These are phyloP conservation scores for Brotula barbata DNA, from an alignment of 2,797 vertebrate genomes.

Conservation along the genomic window DNA sequence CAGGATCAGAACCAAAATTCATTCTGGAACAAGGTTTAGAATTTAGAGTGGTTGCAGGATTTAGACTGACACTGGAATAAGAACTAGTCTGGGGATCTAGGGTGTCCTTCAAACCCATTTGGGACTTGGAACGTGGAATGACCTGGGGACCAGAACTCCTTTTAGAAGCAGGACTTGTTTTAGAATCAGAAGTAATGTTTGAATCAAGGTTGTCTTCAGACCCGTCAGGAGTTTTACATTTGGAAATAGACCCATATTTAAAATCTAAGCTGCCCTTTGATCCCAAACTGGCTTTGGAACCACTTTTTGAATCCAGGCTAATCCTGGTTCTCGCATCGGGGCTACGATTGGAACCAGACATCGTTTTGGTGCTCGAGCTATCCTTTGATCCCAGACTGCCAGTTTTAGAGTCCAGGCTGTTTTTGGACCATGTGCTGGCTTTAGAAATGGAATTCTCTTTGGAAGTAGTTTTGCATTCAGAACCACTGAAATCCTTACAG, in stretches of 20 bases:
- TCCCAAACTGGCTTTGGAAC: slow-evolving; percentile 47
- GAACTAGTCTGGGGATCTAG: neutral
- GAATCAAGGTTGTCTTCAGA: slow-evolving; percentile 28
- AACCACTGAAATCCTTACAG: slow-evolving; percentile 30
- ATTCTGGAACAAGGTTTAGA: neutral
- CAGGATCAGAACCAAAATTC: neutral
- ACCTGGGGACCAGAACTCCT: neutral
- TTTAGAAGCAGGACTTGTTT: slow-evolving; percentile 12
- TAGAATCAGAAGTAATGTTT: slow-evolving; percentile 14
- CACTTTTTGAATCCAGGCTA: slow-evolving; percentile 33
- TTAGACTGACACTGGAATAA: slow-evolving; percentile 1
- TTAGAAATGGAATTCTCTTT: slow-evolving; percentile 21
- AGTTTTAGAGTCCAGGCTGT: slow-evolving; percentile 37
- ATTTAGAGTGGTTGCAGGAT: slow-evolving; percentile 9
- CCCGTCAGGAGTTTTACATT: slow-evolving; percentile 13
- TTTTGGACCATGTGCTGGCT: slow-evolving; percentile 25
- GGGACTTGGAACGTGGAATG: neutral
- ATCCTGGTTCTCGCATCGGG: slow-evolving; percentile 7
- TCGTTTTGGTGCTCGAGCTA: slow-evolving; percentile 24
- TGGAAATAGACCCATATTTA: slow-evolving; percentile 23
- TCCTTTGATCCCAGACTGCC: neutral
- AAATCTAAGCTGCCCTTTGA: slow-evolving; percentile 43
- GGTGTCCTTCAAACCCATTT: neutral
- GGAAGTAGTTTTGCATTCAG: slow-evolving; percentile 23
- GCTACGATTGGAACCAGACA: slow-evolving; percentile 7